A percentile compares a stretch with the other conserved stretches of the same genome.
Conservation (phyloP, 2,113 vertebrate genomes). For the Aplodontia rufa region DNA sequence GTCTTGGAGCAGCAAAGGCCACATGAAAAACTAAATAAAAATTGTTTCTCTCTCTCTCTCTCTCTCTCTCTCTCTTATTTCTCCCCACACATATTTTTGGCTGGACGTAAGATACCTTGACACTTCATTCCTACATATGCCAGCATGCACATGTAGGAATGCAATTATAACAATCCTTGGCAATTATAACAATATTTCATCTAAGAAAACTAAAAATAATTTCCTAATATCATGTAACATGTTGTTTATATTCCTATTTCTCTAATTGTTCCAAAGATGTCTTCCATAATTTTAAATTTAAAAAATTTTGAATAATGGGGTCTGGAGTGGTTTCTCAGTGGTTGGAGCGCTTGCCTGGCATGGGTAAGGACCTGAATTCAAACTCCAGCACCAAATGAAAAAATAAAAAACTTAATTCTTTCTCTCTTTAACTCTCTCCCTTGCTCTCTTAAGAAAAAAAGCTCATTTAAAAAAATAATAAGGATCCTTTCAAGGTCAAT, state of each 20-base stretch:
- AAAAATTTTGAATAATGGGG: background rate
- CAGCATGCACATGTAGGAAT: background rate
- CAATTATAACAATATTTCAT: constrained; percentile 3
- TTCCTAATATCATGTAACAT: background rate
- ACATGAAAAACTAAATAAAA: too few relatives aligned
- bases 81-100: background rate
- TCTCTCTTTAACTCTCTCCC: too few relatives aligned
- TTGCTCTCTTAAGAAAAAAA: too few relatives aligned
- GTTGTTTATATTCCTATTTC: background rate
- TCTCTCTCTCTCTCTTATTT: too few relatives aligned
- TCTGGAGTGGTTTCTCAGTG: too few relatives aligned
- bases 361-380: too few relatives aligned
- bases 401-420: too few relatives aligned
- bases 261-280: background rate
- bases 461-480: too few relatives aligned
- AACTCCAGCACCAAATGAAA: too few relatives aligned
- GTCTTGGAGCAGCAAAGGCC: too few relatives aligned
- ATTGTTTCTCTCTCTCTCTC: too few relatives aligned
- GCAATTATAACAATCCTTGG: background rate
- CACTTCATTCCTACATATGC: background rate
- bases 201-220: constrained; percentile 27
- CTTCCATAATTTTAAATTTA: background rate
- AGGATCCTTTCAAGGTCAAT: background rate
- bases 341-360: too few relatives aligned
- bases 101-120: background rate